phyloP scores from a whole-genome alignment of 37 sponge, comb jelly and placozoan genomes.

The Trichoplax adhaerens region DNA sequence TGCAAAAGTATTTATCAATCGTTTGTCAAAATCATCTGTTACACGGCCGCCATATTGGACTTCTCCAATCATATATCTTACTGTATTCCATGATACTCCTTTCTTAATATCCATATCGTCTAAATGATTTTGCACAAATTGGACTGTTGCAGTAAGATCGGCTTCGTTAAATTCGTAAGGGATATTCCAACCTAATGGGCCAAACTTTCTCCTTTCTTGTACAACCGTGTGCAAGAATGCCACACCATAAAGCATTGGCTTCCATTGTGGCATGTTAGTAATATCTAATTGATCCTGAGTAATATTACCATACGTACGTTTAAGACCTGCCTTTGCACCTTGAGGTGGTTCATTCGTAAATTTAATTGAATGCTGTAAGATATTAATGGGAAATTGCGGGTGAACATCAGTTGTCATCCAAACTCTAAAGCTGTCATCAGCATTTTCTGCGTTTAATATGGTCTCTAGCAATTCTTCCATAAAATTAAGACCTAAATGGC shows the following conservation, averaged over 20 bases:
- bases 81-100: slow-evolving; percentile 95
- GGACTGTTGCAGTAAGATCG: slow-evolving; percentile 86
- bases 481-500: slow-evolving; percentile 88
- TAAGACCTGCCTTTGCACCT: slow-evolving; percentile 87
- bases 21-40: slow-evolving; percentile 96
- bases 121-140: slow-evolving; percentile 96
- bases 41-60: slow-evolving; percentile 99
- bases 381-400: slow-evolving; percentile 82
- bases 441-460: slow-evolving; percentile 40
- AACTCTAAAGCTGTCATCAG: slow-evolving; percentile 39
- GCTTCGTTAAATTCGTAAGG: slow-evolving; percentile 99
- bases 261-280: slow-evolving; percentile 77
- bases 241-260: slow-evolving; percentile 82
- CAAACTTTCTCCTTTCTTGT: slow-evolving; percentile 96
- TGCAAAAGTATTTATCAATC: slow-evolving; percentile 80
- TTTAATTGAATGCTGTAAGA: slow-evolving; percentile 78
- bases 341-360: slow-evolving; percentile 96
- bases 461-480: slow-evolving; percentile 83
- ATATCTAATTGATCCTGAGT: slow-evolving; percentile 84
- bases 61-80: slow-evolving; percentile 98
- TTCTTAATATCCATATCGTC: slow-evolving; percentile 92
- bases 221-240: slow-evolving; percentile 92
- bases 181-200: slow-evolving; percentile 98
- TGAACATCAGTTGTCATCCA: slow-evolving; percentile 98
- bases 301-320: slow-evolving; percentile 85